A percentile compares a stretch with the other conserved stretches of the same genome.
Evolutionary conservation across 2,113 vertebrate species (phyloP).

Genomic region (Fukomys damarensis): DNA sequence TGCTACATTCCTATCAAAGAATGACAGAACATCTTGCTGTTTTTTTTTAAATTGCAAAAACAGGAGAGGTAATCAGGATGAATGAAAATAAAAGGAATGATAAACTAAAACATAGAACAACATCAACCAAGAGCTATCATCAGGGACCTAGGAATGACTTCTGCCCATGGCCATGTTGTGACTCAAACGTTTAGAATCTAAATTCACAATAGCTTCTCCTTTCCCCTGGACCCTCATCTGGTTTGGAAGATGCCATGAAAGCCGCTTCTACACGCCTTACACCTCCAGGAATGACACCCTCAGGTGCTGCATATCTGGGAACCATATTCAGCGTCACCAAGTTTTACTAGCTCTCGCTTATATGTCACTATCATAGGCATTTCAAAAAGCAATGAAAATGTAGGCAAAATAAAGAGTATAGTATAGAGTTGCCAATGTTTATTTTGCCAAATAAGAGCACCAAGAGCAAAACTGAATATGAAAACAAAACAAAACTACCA

Average conservation of each 20-base stretch:
- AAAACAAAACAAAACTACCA: not conserved
- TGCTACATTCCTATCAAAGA: not conserved
- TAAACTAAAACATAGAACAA: not conserved
- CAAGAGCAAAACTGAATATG: not conserved
- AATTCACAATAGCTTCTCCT: not conserved
- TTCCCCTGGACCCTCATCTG: not conserved
- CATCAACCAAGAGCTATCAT: not conserved
- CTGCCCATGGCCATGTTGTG: not conserved
- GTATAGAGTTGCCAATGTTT: not conserved
- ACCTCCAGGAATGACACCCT: not conserved
- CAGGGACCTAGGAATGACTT: not conserved
- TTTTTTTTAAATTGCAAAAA: not conserved
- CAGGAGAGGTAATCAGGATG: not conserved
- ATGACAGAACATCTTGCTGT: not conserved
- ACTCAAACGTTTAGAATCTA: not conserved
- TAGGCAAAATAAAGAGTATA: not conserved
- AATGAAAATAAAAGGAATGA: not conserved
- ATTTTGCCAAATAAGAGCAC: not conserved
- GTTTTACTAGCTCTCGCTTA: not conserved
- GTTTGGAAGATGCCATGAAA: accelerated
- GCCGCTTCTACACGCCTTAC: accelerated
- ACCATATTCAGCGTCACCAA: no score
- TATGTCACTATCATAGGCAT: not conserved
- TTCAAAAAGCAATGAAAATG: not conserved
- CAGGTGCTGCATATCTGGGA: no score